phyloP scores from a whole-genome alignment of 2,113 vertebrate species.

The Camarhynchus parvulus region DNA sequence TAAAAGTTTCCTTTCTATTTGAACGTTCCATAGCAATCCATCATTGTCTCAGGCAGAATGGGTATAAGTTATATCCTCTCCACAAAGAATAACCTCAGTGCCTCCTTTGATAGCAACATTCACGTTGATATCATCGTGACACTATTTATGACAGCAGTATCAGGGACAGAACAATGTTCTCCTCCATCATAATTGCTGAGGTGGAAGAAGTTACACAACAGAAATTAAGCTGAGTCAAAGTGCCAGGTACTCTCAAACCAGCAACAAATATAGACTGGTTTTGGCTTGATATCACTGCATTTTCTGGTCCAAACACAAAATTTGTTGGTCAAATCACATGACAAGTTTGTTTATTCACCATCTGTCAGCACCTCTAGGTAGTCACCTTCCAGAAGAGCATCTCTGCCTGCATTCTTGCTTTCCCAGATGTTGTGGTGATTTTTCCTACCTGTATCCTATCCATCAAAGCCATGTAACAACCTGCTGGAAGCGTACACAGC shows the following conservation, averaged over 20 bases:
- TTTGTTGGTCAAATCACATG: conserved; percentile 25
- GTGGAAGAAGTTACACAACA: neutral
- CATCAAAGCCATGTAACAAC: conserved; percentile 57
- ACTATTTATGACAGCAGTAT: neutral
- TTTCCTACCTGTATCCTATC: conserved; percentile 36
- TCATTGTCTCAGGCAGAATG: neutral
- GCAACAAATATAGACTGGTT: neutral
- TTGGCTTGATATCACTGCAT: neutral
- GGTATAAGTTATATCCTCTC: neutral
- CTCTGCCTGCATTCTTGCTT: neutral
- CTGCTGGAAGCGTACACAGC: neutral
- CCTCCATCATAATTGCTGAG: neutral
- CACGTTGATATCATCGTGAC: neutral
- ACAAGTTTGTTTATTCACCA: conserved; percentile 39
- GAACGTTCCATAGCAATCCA: neutral
- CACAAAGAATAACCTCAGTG: neutral
- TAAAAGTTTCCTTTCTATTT: neutral
- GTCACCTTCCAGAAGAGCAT: conserved; percentile 14
- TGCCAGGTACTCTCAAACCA: neutral
- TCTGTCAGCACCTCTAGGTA: conserved; percentile 38
- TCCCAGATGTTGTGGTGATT: conserved; percentile 29
- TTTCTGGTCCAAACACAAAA: neutral
- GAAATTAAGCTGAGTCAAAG: neutral
- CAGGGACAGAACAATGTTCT: neutral
- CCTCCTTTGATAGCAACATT: neutral